phyloP scores from a whole-genome alignment of 2,888 invertebrate genomes.

The Agriopis aurantiaria region DNA sequence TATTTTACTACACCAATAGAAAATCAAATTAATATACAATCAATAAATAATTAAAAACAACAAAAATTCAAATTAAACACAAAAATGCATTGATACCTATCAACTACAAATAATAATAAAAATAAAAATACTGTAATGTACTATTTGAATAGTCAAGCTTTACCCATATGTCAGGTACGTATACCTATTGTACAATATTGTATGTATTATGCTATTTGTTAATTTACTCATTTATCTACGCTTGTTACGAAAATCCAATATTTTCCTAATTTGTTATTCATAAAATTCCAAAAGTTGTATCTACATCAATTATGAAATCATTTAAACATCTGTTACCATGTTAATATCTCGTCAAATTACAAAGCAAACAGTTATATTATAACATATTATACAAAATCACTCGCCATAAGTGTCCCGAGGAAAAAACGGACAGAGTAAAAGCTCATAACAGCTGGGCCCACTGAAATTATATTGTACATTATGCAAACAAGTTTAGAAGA shows the following conservation, averaged over 20 bases:
- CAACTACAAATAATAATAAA: too few species aligned
- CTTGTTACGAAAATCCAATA: neutral
- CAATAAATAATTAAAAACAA: too few species aligned
- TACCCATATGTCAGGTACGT: too few species aligned
- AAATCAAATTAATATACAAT: too few species aligned
- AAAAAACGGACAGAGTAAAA: neutral
- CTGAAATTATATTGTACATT: too few species aligned
- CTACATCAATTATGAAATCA: neutral
- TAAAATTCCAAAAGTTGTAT: neutral
- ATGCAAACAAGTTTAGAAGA: too few species aligned
- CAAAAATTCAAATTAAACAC: too few species aligned
- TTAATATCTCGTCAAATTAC: slow-evolving; percentile 23
- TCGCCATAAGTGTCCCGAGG: slow-evolving; percentile 14
- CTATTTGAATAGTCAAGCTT: too few species aligned
- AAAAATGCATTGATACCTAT: too few species aligned
- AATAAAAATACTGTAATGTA: too few species aligned
- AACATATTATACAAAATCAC: slow-evolving; percentile 33
- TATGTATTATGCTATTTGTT: neutral
- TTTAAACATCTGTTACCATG: slow-evolving; percentile 13
- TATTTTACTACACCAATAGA: too few species aligned
- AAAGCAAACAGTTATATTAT: slow-evolving; percentile 18
- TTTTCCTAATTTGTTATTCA: slow-evolving; percentile 11
- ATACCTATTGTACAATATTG: neutral
- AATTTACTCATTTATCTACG: neutral
- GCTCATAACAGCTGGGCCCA: too few species aligned